Evolutionary conservation across 2,888 invertebrate species (phyloP), one percentile per base, ranked within the genome.

Genomic region (Bombyx huttoni): DNA sequence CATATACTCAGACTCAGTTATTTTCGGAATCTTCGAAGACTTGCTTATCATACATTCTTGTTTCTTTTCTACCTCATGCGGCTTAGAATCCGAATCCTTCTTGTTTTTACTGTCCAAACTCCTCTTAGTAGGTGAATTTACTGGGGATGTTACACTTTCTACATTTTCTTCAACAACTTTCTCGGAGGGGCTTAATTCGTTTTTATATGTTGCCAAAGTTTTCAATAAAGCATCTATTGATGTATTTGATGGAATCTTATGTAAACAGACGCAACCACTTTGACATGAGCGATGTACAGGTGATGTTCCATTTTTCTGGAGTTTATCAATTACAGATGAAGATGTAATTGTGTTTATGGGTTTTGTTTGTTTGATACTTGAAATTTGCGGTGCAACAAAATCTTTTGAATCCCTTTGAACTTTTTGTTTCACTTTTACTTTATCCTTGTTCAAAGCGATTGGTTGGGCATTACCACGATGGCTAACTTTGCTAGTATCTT

Each of bases 201-300:
- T 59, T 58, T 75, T 75, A 73, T 71, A 74, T 55, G 73, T 70
- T 1, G 60, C 54, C 56, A 85, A 71, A 12, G 64, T 74, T 51
- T 74, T 65, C 49, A 87, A 64, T 51, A 86, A 65, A 54, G 72
- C 71, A 57, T 86, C 76, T 54, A 87, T 71, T 5, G 87, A 87
- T 46, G 74, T 73, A 53, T 68, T 78, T 49, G 87, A 87, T 45
- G 86, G 86, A 7, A 65, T 54, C 67, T 78, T 83, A 61, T 78
- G 69, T 56, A 86, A 81, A 69, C 87, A 86, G 54, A 59, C 61
- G 58, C 75, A 74, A 40, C 73, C 60, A 49, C 62, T 74, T 46
- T 58, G 58, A 57, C 80, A 83, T 13, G 49, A 35, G 24, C 52
- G 40, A n/a, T 64, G 53, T 14, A 50, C 52, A 14, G 56, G 56